Evolutionary conservation across 2,888 invertebrate genomes (phyloP), one percentile per base, ranked within the genome.

Genomic region (Drosophila paucipuncta): DNA sequence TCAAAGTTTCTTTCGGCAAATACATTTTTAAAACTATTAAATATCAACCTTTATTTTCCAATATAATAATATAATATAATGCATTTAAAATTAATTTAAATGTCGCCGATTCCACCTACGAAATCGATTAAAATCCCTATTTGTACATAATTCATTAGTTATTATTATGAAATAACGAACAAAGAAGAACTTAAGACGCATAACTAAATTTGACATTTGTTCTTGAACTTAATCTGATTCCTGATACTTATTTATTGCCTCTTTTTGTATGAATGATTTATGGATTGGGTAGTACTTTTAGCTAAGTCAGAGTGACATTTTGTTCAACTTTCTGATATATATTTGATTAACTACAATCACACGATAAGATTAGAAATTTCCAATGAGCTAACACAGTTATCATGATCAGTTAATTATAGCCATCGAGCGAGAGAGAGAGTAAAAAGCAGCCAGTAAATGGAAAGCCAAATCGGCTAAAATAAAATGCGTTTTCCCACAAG

Each of bases 321-420:
- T 13, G 18, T 11, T 1, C 9, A 62, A 31, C 9, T 11, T 37
- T 22, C 59, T 11, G 18, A 31, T 9, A 11, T 13, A 31, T 10
- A 16, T 13, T 25, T 61, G 28, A 65, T 25, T 47, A 66, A 67
- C 55, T 41, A 57, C 10, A 72, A 35, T 25, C 1, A 5, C 66
- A 60, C 63, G 63, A 33, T 41, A 59, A 31, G 47, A 57, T 52
- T 52, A n/a, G 57, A 52, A 71, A 65, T 63, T 68, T 66, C 53
- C 49, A 30, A 28, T 22, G 43, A 39, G 10, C 25, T 55, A 4
- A n/a, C 25, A 18, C 59, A 54, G 55, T 39, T 59, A 72, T 64
- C 89, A 89, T 81, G 89, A 68, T 49, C 28, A 37, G 33, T 68
- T 81, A 71, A 89, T 84, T 89, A 89, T 81, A 68, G 68, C 78